Percentiles rank a stretch among this genome's conserved stretches.
These are phyloP conservation scores for Dioctria linearis DNA, from an alignment of 2,888 invertebrate genomes.

Conservation along the genomic window DNA sequence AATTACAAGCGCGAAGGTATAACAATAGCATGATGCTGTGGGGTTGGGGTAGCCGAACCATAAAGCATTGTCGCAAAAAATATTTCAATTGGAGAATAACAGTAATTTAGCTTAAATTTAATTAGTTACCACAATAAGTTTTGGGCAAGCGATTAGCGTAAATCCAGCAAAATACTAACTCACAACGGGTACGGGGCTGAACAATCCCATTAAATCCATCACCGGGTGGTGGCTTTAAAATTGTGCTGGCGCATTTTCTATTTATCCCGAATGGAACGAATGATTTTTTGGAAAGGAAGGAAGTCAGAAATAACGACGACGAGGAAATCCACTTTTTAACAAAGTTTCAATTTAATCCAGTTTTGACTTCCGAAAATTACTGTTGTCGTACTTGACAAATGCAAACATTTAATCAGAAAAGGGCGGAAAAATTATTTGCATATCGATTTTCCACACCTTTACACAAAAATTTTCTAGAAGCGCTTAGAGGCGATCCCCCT, in stretches of 20 bases:
- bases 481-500: not conserved
- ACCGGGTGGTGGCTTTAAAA: not conserved
- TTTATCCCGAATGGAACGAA: not conserved
- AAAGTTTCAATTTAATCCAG: slow-evolving; percentile 38
- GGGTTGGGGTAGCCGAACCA: not conserved
- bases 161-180: not conserved
- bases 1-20: no score
- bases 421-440: slow-evolving; percentile 53
- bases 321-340: not conserved
- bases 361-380: slow-evolving; percentile 46
- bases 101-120: not conserved
- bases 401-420: slow-evolving; percentile 52
- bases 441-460: slow-evolving; percentile 49
- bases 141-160: not conserved
- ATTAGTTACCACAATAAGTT: slow-evolving; percentile 4
- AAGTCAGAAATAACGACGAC: not conserved
- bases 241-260: not conserved
- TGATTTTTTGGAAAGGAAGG: no score
- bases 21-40: not conserved
- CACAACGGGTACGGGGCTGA: not conserved
- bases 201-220: not conserved
- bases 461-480: not conserved
- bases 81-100: not conserved
- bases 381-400: slow-evolving; percentile 50
- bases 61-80: not conserved